Percentiles rank a stretch among this genome's conserved stretches.
phyloP scores from a whole-genome alignment of 2,113 vertebrate genomes.

The Rattus norvegicus region DNA sequence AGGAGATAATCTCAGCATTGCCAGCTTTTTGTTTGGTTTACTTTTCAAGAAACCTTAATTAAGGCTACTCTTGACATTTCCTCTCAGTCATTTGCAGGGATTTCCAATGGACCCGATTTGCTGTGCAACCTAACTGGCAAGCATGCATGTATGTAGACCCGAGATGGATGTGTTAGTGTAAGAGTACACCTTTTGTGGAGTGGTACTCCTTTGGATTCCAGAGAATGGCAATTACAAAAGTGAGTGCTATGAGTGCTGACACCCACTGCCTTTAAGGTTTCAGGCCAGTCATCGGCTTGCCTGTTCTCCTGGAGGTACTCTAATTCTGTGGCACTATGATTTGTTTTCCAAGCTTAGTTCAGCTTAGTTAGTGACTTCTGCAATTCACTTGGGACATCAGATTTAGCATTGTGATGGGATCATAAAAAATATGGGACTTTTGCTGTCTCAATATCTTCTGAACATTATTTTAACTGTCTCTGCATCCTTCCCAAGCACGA shows the following conservation, averaged over 20 bases:
- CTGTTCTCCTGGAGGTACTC: background rate
- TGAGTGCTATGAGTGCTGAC: background rate
- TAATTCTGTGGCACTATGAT: background rate
- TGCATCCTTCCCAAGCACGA: background rate
- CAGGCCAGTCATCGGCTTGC: background rate
- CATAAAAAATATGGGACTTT: background rate
- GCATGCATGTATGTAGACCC: background rate
- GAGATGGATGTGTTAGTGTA: background rate
- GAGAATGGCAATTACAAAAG: background rate
- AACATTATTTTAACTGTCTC: background rate
- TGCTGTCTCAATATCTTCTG: background rate
- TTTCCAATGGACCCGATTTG: background rate
- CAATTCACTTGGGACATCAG: background rate
- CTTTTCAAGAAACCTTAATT: conserved; percentile 20
- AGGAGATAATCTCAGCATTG: background rate
- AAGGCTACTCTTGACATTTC: background rate
- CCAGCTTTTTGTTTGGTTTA: background rate
- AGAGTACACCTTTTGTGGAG: background rate
- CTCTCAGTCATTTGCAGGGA: background rate
- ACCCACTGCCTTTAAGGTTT: background rate
- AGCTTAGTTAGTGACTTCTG: background rate
- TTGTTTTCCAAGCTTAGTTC: background rate
- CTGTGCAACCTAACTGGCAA: background rate
- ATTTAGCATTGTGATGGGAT: background rate
- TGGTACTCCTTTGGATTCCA: background rate